Evolutionary conservation across 2,113 vertebrate species (phyloP).

Genomic region (Phodopus roborovskii): DNA sequence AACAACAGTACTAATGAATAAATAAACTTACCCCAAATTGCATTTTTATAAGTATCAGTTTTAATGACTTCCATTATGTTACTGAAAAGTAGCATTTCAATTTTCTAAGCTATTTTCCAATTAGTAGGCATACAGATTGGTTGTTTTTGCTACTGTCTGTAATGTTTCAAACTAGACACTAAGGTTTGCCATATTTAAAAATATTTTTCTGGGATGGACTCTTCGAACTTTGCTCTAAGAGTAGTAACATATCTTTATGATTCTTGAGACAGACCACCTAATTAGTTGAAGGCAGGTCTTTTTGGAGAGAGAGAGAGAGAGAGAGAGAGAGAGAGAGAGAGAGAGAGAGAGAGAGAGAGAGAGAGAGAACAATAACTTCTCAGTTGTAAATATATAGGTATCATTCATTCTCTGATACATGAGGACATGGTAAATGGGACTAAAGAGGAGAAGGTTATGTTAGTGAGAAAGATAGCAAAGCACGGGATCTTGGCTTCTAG

Average conservation of each 20-base stretch:
- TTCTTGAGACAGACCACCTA: slow-evolving; percentile 3
- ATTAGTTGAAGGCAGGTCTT: neutral
- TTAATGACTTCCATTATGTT: slow-evolving; percentile 19
- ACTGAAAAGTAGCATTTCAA: slow-evolving; percentile 22
- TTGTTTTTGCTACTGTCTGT: neutral
- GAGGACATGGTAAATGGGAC: slow-evolving; percentile 2
- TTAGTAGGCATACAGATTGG: neutral
- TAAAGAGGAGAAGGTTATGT: neutral
- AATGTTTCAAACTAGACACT: slow-evolving; percentile 42
- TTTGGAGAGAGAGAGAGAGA: neutral
- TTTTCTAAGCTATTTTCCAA: slow-evolving; percentile 52
- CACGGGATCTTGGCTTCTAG: neutral
- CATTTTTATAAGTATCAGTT: neutral
- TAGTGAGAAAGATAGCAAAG: slow-evolving; percentile 34
- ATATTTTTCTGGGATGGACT: slow-evolving; percentile 4
- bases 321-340: neutral
- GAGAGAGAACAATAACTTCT: neutral
- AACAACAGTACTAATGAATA: neutral
- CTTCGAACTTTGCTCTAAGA: neutral
- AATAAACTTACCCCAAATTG: neutral
- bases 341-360: neutral
- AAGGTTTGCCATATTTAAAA: slow-evolving; percentile 43
- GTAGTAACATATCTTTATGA: neutral
- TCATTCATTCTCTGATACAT: neutral
- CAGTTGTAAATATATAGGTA: neutral